Conservation (phyloP, 2,797 vertebrate genomes). For the Coregonus ussuriensis region DNA sequence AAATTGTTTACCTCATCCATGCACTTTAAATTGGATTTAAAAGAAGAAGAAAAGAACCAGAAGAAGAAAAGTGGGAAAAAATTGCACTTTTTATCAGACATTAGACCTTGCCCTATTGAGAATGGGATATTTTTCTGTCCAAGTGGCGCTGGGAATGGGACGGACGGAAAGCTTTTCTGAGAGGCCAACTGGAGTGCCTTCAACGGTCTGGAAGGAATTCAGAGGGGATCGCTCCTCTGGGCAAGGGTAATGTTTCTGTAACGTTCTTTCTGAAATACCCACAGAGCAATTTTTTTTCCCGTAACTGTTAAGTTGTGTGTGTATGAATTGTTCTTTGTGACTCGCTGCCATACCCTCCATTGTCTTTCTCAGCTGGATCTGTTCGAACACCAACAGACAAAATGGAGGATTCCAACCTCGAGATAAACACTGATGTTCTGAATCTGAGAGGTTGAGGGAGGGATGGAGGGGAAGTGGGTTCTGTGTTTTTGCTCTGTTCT, state of each 20-base stretch:
- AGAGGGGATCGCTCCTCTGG: conserved; percentile 44
- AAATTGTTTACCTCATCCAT: conserved; percentile 99
- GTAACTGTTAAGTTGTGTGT: conserved; percentile 64
- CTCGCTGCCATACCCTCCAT: conserved; percentile 46
- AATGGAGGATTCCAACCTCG: conserved; percentile 50
- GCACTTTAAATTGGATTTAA: conserved; percentile 93
- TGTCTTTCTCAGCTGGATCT: conserved; percentile 61
- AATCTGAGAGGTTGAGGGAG: conserved; percentile 40
- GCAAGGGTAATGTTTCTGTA: conserved; percentile 61
- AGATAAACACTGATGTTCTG: conserved; percentile 40
- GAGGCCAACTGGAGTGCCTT: conserved; percentile 77
- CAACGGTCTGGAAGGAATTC: conserved; percentile 66
- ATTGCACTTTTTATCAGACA: conserved; percentile 87
- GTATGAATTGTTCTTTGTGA: conserved; percentile 61
- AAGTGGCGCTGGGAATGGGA: conserved; percentile 75
- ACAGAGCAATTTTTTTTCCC: conserved; percentile 60
- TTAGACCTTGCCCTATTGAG: conserved; percentile 79
- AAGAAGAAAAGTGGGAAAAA: conserved; percentile 77
- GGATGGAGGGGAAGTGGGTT: conserved; percentile 18
- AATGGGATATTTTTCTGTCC: conserved; percentile 68
- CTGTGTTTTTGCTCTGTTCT: conserved; percentile 37
- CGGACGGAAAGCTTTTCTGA: conserved; percentile 72
- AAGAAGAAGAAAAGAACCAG: conserved; percentile 59
- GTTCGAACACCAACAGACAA: conserved; percentile 53
- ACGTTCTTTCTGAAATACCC: conserved; percentile 62